Evolutionary conservation across 1,140 invertebrate genomes (phyloP).

Genomic region (Uloborus diversus): DNA sequence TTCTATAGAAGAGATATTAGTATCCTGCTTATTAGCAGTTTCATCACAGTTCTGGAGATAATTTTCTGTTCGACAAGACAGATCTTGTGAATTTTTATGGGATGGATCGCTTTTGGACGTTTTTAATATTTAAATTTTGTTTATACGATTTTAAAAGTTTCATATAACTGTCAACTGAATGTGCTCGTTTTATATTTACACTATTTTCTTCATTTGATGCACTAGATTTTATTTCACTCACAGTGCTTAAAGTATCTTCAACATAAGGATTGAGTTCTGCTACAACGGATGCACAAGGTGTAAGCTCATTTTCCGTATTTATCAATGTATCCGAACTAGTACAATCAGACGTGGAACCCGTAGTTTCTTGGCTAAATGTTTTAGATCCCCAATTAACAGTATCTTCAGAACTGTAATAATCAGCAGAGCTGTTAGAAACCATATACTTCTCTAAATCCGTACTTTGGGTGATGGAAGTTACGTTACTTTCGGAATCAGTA

Average conservation of each 20-base stretch:
- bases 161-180: slow-evolving; percentile 43
- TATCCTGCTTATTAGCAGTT: too few species aligned
- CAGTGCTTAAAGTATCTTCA: neutral
- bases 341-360: slow-evolving; percentile 27
- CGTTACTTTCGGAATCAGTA: slow-evolving; percentile 43
- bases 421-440: slow-evolving; percentile 28
- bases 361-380: slow-evolving; percentile 4
- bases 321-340: slow-evolving; percentile 36
- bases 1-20: too few species aligned
- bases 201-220: neutral
- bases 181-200: neutral
- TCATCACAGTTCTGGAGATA: too few species aligned
- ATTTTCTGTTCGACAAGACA: too few species aligned
- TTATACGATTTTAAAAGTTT: slow-evolving; percentile 13
- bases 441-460: slow-evolving; percentile 47
- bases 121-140: slow-evolving; percentile 1
- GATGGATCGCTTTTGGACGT: slow-evolving; percentile 41
- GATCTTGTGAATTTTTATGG: too few species aligned
- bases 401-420: slow-evolving; percentile 31
- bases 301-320: slow-evolving; percentile 42
- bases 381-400: neutral
- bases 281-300: slow-evolving; percentile 34
- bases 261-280: neutral
- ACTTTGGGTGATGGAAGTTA: slow-evolving; percentile 40
- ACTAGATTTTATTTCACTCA: neutral